Evolutionary conservation across 2,113 vertebrate genomes (phyloP).

Genomic region (Euleptes europaea): DNA sequence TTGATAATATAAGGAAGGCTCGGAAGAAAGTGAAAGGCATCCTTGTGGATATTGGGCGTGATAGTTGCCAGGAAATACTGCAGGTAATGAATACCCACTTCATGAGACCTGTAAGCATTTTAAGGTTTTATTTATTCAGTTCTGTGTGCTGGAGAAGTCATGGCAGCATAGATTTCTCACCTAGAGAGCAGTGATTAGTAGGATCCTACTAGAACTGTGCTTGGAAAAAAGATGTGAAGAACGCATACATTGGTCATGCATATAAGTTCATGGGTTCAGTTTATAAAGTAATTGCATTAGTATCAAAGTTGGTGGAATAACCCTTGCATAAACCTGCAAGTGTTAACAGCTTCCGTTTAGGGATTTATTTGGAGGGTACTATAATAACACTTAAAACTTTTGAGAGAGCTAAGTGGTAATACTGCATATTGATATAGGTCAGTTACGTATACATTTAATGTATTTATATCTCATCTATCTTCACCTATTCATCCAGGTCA

Average conservation of each 20-base stretch:
- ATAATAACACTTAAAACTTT: not conserved
- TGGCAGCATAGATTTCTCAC: not conserved
- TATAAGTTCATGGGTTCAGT: not conserved
- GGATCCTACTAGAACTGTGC: not conserved
- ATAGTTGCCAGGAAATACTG: constrained; percentile 82
- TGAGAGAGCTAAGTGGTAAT: not conserved
- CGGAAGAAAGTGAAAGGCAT: constrained; percentile 87
- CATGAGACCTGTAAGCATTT: not conserved
- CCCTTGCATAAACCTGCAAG: not conserved
- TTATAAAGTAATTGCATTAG: not conserved
- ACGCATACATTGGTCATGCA: not conserved
- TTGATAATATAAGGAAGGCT: constrained; percentile 85
- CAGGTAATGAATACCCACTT: constrained; percentile 72
- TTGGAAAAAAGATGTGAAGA: not conserved
- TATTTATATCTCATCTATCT: not conserved
- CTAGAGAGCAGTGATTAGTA: not conserved
- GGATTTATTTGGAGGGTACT: not conserved
- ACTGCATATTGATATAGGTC: not conserved
- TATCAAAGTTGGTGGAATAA: not conserved
- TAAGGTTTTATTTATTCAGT: not conserved
- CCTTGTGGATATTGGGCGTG: constrained; percentile 84
- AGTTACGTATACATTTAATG: not conserved
- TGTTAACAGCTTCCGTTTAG: not conserved
- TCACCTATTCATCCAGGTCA: not conserved
- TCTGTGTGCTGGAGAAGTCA: not conserved